A percentile compares a stretch with the other conserved stretches of the same genome.
Evolutionary conservation across 2,113 vertebrate species (phyloP).

Genomic region (Tinamus guttatus): DNA sequence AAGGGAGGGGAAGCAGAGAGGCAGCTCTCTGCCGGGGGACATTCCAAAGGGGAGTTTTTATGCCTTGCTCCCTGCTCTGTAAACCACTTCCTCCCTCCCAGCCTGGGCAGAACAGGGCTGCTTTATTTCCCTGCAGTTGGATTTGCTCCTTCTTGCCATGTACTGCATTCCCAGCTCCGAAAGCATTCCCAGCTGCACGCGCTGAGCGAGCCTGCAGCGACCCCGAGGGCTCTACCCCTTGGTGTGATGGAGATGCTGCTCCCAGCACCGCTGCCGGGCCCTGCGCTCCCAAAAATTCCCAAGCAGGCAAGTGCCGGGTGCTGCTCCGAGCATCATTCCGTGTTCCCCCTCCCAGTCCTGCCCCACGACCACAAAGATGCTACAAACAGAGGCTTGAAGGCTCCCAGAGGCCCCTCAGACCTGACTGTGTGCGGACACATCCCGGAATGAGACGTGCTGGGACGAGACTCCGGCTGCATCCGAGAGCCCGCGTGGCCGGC

Average conservation of each 20-base stretch:
- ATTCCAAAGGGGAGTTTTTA: background rate
- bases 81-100: background rate
- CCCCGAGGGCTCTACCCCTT: background rate
- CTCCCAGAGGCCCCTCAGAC: background rate
- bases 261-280: background rate
- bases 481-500: background rate
- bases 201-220: background rate
- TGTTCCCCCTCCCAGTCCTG: background rate
- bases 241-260: background rate
- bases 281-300: rapidly evolving
- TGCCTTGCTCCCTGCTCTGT: rapidly evolving
- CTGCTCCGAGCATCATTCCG: background rate
- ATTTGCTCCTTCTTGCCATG: background rate
- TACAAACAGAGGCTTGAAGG: rapidly evolving
- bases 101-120: background rate
- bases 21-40: background rate
- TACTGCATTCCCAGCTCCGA: background rate
- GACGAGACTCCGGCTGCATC: background rate
- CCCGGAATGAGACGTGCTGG: rapidly evolving
- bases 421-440: background rate
- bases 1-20: background rate
- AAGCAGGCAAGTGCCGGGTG: background rate
- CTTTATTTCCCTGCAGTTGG: background rate
- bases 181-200: background rate
- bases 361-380: rapidly evolving